These are phyloP conservation scores for Sebastes reedi DNA, from an alignment of 2,797 vertebrate species.

Conservation along the genomic window DNA sequence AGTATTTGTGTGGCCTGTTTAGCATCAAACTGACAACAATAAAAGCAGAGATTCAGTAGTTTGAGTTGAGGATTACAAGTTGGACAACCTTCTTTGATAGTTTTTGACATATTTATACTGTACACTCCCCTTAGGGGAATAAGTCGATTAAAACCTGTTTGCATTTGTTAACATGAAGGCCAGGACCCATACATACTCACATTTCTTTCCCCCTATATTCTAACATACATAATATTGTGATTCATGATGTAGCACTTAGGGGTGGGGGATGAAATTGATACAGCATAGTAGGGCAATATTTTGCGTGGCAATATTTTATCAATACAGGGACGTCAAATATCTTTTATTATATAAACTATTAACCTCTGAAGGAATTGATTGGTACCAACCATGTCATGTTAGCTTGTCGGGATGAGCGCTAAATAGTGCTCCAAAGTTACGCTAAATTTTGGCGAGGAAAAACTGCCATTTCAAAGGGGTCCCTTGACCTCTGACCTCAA, in stretches of 20 bases:
- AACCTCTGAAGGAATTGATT: too few relatives aligned
- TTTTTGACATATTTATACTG: not conserved
- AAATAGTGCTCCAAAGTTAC: too few relatives aligned
- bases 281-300: too few relatives aligned
- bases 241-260: not conserved
- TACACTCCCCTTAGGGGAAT: not conserved
- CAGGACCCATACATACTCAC: not conserved
- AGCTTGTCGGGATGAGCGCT: too few relatives aligned
- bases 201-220: not conserved
- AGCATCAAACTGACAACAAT: constrained; percentile 10
- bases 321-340: too few relatives aligned
- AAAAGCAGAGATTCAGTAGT: constrained; percentile 8
- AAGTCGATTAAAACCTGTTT: not conserved
- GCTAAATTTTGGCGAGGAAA: rapidly evolving
- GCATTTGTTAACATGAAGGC: not conserved
- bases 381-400: too few relatives aligned
- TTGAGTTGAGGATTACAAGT: not conserved
- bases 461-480: too few relatives aligned
- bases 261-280: too few relatives aligned
- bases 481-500: too few relatives aligned
- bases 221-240: not conserved
- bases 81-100: not conserved
- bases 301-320: too few relatives aligned
- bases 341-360: too few relatives aligned
- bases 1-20: constrained; percentile 11